A percentile compares a stretch with the other conserved stretches of the same genome.
phyloP scores from a whole-genome alignment of 2,888 invertebrate genomes.

The Pterobdella sp. region DNA sequence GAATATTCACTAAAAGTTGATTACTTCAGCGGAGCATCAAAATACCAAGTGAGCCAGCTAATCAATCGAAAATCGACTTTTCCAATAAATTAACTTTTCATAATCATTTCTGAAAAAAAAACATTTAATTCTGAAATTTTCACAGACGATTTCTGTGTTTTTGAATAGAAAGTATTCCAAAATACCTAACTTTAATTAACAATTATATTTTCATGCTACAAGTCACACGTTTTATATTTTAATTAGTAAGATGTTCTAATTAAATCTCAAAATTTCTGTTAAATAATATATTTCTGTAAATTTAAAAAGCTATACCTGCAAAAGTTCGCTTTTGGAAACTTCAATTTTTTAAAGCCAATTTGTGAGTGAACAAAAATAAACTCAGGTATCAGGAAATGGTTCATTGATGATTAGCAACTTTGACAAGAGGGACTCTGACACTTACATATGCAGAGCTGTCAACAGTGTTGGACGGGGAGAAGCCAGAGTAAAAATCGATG shows the following conservation, averaged over 20 bases:
- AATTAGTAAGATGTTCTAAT: not conserved
- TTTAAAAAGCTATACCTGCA: no score
- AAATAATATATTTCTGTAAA: no score
- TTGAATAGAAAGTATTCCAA: not conserved
- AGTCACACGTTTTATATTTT: no score
- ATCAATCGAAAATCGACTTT: not conserved
- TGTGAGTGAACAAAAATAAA: no score
- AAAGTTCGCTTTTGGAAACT: no score
- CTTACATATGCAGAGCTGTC: slow-evolving; percentile 52
- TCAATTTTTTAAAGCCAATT: no score
- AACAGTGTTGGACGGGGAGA: slow-evolving; percentile 52
- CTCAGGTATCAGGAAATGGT: slow-evolving; percentile 66
- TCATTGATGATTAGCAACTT: slow-evolving; percentile 38
- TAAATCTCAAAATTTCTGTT: not conserved
- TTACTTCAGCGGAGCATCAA: not conserved
- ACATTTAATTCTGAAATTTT: no score
- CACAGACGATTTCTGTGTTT: not conserved
- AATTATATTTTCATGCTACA: no score
- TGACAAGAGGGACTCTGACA: slow-evolving; percentile 36
- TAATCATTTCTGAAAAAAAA: not conserved
- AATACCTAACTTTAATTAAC: no score
- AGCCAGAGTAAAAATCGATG: slow-evolving; percentile 43
- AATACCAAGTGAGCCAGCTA: not conserved
- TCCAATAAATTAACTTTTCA: not conserved
- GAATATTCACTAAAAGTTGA: not conserved